Evolutionary conservation across 2,888 invertebrate species (phyloP).

Genomic region (Pasiphila rectangulata): DNA sequence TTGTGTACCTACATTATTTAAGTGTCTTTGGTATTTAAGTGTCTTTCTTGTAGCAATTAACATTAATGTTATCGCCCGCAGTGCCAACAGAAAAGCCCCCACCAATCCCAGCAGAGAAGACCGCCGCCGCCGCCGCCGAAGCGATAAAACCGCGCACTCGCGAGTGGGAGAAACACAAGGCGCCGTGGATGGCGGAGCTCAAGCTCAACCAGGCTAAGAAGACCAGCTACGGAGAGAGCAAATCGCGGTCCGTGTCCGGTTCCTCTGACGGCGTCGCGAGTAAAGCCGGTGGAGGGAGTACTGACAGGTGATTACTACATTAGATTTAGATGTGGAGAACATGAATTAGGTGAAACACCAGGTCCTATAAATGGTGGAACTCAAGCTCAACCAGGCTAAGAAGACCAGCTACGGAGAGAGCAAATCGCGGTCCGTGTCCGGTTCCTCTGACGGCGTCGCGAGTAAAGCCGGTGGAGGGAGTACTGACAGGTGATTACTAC

Average conservation of each 20-base stretch:
- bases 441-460: conserved; percentile 43
- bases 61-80: too few relatives aligned
- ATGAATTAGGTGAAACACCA: neutral
- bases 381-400: conserved; percentile 88
- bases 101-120: conserved; percentile 33
- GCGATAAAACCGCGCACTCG: conserved; percentile 83
- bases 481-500: conserved; percentile 55
- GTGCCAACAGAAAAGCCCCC: conserved; percentile 27
- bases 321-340: neutral
- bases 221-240: conserved; percentile 67
- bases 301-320: conserved; percentile 51
- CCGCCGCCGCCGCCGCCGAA: conserved; percentile 50
- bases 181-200: conserved; percentile 91
- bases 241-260: conserved; percentile 54
- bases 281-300: conserved; percentile 55
- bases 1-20: too few relatives aligned
- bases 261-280: conserved; percentile 45
- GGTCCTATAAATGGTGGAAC: conserved; percentile 82
- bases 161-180: conserved; percentile 87
- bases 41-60: too few relatives aligned
- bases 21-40: too few relatives aligned
- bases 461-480: conserved; percentile 53
- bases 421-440: conserved; percentile 57
- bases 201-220: conserved; percentile 88
- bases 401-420: conserved; percentile 74